phyloP scores from a whole-genome alignment of 2,888 invertebrate species.

The Philereme vetulata region DNA sequence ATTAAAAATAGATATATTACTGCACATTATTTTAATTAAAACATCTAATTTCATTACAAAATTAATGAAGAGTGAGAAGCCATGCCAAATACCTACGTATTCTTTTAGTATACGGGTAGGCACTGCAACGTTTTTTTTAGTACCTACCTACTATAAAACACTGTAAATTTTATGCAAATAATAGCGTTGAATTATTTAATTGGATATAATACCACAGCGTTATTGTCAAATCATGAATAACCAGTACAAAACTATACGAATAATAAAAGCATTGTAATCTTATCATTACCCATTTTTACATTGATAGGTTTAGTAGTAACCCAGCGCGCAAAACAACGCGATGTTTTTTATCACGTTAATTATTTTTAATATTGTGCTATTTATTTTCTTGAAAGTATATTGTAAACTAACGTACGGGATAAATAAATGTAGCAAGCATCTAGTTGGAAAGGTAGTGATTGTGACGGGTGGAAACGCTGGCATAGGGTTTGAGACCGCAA shows the following conservation, averaged over 20 bases:
- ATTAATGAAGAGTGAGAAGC: no score
- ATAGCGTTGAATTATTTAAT: no score
- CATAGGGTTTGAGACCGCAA: conserved; percentile 90
- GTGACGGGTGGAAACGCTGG: conserved; percentile 93
- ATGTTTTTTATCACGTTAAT: conserved; percentile 47
- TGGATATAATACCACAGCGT: no score
- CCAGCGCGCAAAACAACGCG: background rate
- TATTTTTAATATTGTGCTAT: conserved; percentile 38
- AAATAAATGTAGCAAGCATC: conserved; percentile 57
- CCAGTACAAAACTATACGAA: background rate
- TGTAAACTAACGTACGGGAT: conserved; percentile 55
- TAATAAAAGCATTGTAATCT: background rate
- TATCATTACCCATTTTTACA: background rate
- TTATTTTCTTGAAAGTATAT: conserved; percentile 42
- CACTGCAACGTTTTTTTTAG: no score
- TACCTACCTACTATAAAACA: no score
- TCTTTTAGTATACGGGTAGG: no score
- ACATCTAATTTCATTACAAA: no score
- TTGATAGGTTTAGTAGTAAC: conserved; percentile 1
- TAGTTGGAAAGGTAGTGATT: conserved; percentile 92
- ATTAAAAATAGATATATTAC: no score
- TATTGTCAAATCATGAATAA: background rate
- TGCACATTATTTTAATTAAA: no score
- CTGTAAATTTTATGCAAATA: no score
- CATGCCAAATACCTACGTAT: no score